phyloP scores from a whole-genome alignment of 2,113 vertebrate species.

The Protomyctophum bolini region DNA sequence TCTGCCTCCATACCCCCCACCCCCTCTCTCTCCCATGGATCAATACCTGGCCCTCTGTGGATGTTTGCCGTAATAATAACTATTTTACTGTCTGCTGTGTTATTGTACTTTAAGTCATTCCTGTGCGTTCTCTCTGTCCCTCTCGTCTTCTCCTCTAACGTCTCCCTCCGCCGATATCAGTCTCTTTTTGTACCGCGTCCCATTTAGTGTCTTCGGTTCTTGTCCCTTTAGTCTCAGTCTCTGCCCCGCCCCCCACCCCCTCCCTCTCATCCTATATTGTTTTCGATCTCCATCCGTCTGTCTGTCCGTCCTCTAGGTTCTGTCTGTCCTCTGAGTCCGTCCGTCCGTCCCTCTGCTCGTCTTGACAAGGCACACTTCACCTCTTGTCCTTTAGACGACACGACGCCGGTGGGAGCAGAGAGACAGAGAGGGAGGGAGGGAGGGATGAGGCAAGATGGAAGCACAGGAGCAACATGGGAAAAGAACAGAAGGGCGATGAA shows the following conservation, averaged over 20 bases:
- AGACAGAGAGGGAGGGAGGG: conserved; percentile 31
- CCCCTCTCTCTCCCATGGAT: conserved; percentile 56
- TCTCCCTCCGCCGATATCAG: conserved; percentile 35
- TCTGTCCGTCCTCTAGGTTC: no score
- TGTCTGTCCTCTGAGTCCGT: no score
- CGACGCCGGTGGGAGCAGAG: background rate
- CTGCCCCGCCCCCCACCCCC: background rate
- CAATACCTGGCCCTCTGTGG: conserved; percentile 76
- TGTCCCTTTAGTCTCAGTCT: conserved; percentile 4
- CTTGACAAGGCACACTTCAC: background rate
- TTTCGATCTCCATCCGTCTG: background rate
- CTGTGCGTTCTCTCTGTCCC: conserved; percentile 43
- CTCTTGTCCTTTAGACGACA: background rate
- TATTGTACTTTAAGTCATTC: conserved; percentile 84
- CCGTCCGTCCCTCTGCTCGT: background rate
- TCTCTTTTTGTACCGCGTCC: conserved; percentile 40
- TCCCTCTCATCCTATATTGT: background rate
- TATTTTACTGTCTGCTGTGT: conserved; percentile 75
- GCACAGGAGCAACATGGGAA: conserved; percentile 16
- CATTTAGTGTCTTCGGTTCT: conserved; percentile 24
- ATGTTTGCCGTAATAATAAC: conserved; percentile 76
- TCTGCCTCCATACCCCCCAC: background rate
- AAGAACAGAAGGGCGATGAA: conserved; percentile 26
- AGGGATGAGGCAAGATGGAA: conserved; percentile 1
- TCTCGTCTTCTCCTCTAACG: conserved; percentile 11